Conservation (phyloP, 1,140 invertebrate species). For the Bombus affinis region DNA sequence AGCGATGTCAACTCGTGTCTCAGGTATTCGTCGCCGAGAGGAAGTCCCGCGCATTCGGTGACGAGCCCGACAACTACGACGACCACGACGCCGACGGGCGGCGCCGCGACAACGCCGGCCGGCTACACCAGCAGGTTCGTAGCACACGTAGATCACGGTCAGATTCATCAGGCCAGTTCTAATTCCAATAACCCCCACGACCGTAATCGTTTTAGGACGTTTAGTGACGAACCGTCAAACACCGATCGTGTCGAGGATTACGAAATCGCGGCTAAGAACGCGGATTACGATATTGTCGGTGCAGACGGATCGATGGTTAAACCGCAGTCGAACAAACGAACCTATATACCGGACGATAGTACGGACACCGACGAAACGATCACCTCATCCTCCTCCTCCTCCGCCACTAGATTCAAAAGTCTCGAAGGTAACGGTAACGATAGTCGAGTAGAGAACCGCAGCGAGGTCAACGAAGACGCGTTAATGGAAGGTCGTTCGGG, state of each 20-base stretch:
- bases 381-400: conserved; percentile 64
- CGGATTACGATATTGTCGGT: conserved; percentile 55
- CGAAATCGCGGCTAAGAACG: conserved; percentile 59
- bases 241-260: conserved; percentile 58
- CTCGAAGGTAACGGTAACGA: conserved; percentile 54
- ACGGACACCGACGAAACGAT: conserved; percentile 64
- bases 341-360: conserved; percentile 60
- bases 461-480: conserved; percentile 40
- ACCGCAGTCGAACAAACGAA: conserved; percentile 47
- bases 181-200: conserved; percentile 80
- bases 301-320: conserved; percentile 52
- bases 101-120: conserved; percentile 71
- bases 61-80: conserved; percentile 71
- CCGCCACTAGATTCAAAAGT: conserved; percentile 50
- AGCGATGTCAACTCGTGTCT: conserved; percentile 61
- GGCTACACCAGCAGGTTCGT: conserved; percentile 83
- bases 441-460: conserved; percentile 49
- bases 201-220: conserved; percentile 79
- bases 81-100: conserved; percentile 62
- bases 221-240: conserved; percentile 61
- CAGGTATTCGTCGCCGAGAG: conserved; percentile 80
- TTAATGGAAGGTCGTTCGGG: conserved; percentile 58
- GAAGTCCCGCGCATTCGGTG: conserved; percentile 79
- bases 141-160: conserved; percentile 76
- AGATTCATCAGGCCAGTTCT: conserved; percentile 75